Percentiles rank a stretch among this genome's conserved stretches.
phyloP scores from a whole-genome alignment of 2,888 invertebrate species.

The Aproaerema taeniolella region DNA sequence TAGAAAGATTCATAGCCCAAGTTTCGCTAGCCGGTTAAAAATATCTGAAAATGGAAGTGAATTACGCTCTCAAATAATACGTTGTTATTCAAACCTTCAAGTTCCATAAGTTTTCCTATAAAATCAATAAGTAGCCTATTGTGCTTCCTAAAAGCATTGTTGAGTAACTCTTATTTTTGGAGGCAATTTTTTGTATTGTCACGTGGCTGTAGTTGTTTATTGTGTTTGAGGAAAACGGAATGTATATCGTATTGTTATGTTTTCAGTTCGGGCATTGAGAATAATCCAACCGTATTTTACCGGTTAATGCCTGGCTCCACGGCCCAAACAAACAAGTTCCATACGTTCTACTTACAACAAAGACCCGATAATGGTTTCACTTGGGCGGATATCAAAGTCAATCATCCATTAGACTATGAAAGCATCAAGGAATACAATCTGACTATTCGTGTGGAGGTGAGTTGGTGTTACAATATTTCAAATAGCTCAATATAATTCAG shows the following conservation, averaged over 20 bases:
- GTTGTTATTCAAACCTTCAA: too few species aligned
- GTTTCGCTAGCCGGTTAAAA: too few species aligned
- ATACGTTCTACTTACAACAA: constrained; percentile 97
- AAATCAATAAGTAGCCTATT: background rate
- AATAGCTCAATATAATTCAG: too few species aligned
- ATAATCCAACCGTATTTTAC: constrained; percentile 97
- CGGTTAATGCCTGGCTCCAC: constrained; percentile 96
- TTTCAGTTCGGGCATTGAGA: constrained; percentile 95
- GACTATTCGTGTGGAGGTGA: constrained; percentile 96
- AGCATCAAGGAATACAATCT: constrained; percentile 97
- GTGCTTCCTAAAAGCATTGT: background rate
- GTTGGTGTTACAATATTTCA: constrained; percentile 34
- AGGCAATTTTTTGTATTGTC: constrained; percentile 37
- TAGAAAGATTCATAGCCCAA: too few species aligned
- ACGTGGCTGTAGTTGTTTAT: constrained; percentile 39
- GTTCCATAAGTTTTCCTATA: background rate
- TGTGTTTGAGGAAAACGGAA: too few species aligned
- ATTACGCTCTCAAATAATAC: background rate
- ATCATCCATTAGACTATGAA: constrained; percentile 96
- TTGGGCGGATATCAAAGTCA: constrained; percentile 97
- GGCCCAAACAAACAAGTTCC: constrained; percentile 96
- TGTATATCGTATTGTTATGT: constrained; percentile 38
- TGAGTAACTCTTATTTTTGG: constrained; percentile 6
- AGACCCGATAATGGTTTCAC: constrained; percentile 94
- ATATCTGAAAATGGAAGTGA: background rate